Base-by-base conservation (phyloP, 2,797 vertebrate species). In the Pangasius sanitwongsei region DNA sequence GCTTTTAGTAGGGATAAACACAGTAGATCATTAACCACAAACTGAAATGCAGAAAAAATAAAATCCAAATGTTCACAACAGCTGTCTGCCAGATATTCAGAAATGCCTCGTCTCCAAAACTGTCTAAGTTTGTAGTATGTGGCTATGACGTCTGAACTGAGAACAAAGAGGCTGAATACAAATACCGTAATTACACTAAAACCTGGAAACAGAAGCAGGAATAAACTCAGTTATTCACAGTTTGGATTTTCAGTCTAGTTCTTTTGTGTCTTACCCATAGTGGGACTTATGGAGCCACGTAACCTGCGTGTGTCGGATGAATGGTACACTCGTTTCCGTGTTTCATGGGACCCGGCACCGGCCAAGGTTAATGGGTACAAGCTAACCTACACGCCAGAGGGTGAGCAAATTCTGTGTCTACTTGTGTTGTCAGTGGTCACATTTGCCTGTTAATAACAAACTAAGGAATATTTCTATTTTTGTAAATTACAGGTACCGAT, bases 251-350 rank as follows among this genome's bases (percentile, higher is more conserved):
- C 77, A 74, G 88, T 90, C 61, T 93, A 65, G 90, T 78, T 89
- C 23, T 86, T 53, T 67, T 78, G 34, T 88, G 16, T 55, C 55
- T 92, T 81, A 83, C 89, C 88, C 93, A 85, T 90, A 99, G 99
- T 97, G 94, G 98, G 97, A 70, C 95, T 99, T 89, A 95, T 98
- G 84, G 97, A 97, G 61, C 99, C 99, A 88, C 97, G 97, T 93
- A 99, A 99, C 93, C 97, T 99, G 88, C 97, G 95, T 48, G 97
- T 99, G 90, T 97, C 98, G 69, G 99, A 99, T 89, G 99, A 99
- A 91, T 99, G 98, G 98, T 99, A 99, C 93, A 99, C 98, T 23
- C 97, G 98, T 90, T 99, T 99, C 96, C 97, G 97, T 89, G 98
- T 99, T 89, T 96, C 98, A 90, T 99, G 99, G 99, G 99, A 99